Percentiles rank a stretch among this genome's conserved stretches.
Evolutionary conservation across 2,888 invertebrate species (phyloP).

Genomic region (Auanema freiburgensis): DNA sequence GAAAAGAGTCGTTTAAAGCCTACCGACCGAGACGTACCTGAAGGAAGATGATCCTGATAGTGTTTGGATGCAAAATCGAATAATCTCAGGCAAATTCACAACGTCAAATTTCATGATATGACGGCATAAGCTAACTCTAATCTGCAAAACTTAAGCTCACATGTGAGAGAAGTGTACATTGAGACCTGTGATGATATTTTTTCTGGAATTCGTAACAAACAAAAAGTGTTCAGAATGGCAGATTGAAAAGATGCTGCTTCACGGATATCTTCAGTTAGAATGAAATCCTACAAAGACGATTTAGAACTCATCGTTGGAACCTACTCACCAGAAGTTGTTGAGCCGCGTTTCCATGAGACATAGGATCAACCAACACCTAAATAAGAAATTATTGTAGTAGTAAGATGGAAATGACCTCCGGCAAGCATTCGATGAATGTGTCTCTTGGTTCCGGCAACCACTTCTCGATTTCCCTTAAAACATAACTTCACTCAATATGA

Average conservation of each 20-base stretch:
- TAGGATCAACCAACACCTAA: slow-evolving; percentile 10
- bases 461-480: slow-evolving; percentile 15
- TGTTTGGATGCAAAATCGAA: slow-evolving; percentile 9
- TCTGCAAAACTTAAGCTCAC: too few relatives aligned
- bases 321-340: slow-evolving; percentile 5
- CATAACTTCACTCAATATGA: not conserved
- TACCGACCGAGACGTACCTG: too few relatives aligned
- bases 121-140: slow-evolving; percentile 7
- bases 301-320: not conserved
- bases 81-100: slow-evolving; percentile 7
- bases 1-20: too few relatives aligned
- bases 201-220: slow-evolving; percentile 9
- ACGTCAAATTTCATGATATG: slow-evolving; percentile 17
- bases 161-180: too few relatives aligned
- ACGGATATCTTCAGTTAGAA: not conserved
- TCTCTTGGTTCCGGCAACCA: slow-evolving; percentile 15
- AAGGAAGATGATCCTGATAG: not conserved
- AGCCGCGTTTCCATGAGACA: slow-evolving; percentile 14
- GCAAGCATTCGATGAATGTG: slow-evolving; percentile 12
- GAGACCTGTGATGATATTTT: slow-evolving; percentile 9
- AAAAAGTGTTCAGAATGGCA: slow-evolving; percentile 10
- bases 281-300: slow-evolving; percentile 11
- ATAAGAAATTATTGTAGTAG: not conserved
- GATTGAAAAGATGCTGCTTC: slow-evolving; percentile 16
- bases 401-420: slow-evolving; percentile 11